These are phyloP conservation scores for Leptobrachium leishanense DNA, from an alignment of 2,113 vertebrate species.

Conservation along the genomic window DNA sequence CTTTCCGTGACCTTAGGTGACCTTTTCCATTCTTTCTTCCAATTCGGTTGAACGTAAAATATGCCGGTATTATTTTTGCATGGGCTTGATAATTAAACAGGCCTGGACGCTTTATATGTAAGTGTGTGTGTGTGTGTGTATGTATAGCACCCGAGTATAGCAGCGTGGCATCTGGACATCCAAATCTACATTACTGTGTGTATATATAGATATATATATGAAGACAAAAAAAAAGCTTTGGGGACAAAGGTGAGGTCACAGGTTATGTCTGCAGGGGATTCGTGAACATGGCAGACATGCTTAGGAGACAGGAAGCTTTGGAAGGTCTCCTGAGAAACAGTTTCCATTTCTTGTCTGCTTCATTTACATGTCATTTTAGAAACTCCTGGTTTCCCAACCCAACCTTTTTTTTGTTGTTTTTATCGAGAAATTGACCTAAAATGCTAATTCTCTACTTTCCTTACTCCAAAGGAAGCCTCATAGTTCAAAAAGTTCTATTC, in stretches of 20 bases:
- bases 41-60: neutral
- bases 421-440: too few relatives aligned
- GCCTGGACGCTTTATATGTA: slow-evolving; percentile 11
- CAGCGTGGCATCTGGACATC: too few relatives aligned
- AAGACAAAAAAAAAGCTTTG: slow-evolving; percentile 1
- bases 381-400: slow-evolving; percentile 11
- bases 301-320: slow-evolving; percentile 44
- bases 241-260: slow-evolving; percentile 48
- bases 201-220: too few relatives aligned
- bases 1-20: neutral
- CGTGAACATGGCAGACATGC: slow-evolving; percentile 45
- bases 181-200: too few relatives aligned
- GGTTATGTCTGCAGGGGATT: slow-evolving; percentile 45
- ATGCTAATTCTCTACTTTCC: too few relatives aligned
- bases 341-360: slow-evolving; percentile 31
- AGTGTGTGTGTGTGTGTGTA: neutral
- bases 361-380: slow-evolving; percentile 21
- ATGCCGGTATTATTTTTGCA: neutral
- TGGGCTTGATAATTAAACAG: slow-evolving; percentile 6
- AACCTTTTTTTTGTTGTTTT: too few relatives aligned
- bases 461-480: too few relatives aligned
- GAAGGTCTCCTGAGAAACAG: slow-evolving; percentile 29
- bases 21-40: neutral
- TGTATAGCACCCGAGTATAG: too few relatives aligned
- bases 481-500: too few relatives aligned